A percentile compares a stretch with the other conserved stretches of the same genome.
Conservation (phyloP, 1,140 invertebrate species). For the Pogonomyrmex barbatus region DNA sequence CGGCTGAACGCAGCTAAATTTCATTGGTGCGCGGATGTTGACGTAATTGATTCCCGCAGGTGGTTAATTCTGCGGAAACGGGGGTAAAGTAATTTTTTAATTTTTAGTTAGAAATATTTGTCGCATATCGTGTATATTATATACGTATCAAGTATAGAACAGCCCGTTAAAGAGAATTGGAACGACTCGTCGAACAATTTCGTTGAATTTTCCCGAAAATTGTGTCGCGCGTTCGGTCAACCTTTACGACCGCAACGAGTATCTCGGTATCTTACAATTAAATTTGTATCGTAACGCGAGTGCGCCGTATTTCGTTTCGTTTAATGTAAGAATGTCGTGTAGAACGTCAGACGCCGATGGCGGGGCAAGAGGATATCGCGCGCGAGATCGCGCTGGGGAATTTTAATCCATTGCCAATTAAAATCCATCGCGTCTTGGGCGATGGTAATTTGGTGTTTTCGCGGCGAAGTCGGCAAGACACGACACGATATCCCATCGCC, state of each 20-base stretch:
- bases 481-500: conserved; percentile 40
- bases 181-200: too few species aligned
- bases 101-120: neutral
- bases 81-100: neutral
- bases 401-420: conserved; percentile 46
- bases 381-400: conserved; percentile 32
- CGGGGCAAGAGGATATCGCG: neutral
- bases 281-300: conserved; percentile 6
- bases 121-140: neutral
- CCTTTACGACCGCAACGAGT: conserved; percentile 3
- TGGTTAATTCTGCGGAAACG: neutral
- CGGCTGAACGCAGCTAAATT: neutral
- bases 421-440: conserved; percentile 41
- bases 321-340: conserved; percentile 47
- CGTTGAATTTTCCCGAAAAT: neutral
- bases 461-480: conserved; percentile 32
- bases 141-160: neutral
- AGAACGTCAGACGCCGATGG: conserved; percentile 5
- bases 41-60: conserved; percentile 21
- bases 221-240: neutral
- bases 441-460: conserved; percentile 49
- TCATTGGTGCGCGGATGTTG: neutral
- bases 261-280: conserved; percentile 1
- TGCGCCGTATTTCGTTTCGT: conserved; percentile 1
- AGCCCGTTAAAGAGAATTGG: too few species aligned